Percentiles rank a stretch among this genome's conserved stretches.
phyloP scores from a whole-genome alignment of 2,888 invertebrate genomes.

The Bombyx huttoni region DNA sequence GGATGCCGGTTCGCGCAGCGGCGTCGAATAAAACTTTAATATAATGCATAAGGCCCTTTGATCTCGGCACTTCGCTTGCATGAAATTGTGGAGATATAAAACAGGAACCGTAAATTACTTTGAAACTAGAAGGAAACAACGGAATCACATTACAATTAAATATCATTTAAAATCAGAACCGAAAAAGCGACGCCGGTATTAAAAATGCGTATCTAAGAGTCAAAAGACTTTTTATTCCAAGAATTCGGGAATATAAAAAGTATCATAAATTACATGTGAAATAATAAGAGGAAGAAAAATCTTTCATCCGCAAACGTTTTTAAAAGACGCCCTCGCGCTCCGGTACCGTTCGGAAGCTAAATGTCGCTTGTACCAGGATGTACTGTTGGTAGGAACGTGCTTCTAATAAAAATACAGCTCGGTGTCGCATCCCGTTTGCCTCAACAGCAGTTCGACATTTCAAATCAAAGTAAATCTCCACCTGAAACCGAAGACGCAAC shows the following conservation, averaged over 20 bases:
- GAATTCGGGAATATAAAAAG: slow-evolving; percentile 35
- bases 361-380: slow-evolving; percentile 53
- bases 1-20: slow-evolving; percentile 44
- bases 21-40: slow-evolving; percentile 68
- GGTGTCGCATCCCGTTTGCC: slow-evolving; percentile 8
- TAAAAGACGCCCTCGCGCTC: slow-evolving; percentile 43
- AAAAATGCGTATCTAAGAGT: slow-evolving; percentile 28
- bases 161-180: slow-evolving; percentile 4
- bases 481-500: background rate
- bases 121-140: slow-evolving; percentile 3
- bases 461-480: slow-evolving; percentile 1
- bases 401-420: slow-evolving; percentile 36
- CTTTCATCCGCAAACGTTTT: slow-evolving; percentile 57
- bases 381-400: slow-evolving; percentile 44
- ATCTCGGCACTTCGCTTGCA: slow-evolving; percentile 60
- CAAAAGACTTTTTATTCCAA: slow-evolving; percentile 29
- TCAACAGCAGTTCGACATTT: slow-evolving; percentile 5
- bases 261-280: slow-evolving; percentile 61
- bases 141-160: slow-evolving; percentile 12
- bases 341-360: slow-evolving; percentile 37
- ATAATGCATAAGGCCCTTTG: slow-evolving; percentile 69
- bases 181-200: slow-evolving; percentile 17
- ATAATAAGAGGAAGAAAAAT: slow-evolving; percentile 58
- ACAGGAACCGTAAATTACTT: slow-evolving; percentile 3
- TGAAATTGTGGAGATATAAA: slow-evolving; percentile 44